phyloP scores from a whole-genome alignment of 2,113 vertebrate genomes.

The Anser cygnoides region DNA sequence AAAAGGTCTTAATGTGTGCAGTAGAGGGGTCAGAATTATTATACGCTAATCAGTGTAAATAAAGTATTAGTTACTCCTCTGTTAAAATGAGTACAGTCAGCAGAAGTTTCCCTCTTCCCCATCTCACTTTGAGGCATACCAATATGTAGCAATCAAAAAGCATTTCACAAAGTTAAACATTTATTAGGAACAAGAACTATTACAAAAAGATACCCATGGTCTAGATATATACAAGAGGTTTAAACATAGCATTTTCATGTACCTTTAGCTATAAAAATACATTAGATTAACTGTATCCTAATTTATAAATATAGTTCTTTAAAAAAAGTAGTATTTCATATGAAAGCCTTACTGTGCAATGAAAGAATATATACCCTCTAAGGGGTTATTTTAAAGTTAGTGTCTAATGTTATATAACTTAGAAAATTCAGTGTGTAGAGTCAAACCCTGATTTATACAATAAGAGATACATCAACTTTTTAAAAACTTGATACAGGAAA shows the following conservation, averaged over 20 bases:
- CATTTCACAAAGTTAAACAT: slow-evolving; percentile 67
- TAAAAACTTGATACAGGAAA: background rate
- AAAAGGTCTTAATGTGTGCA: background rate
- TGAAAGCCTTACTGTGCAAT: slow-evolving; percentile 76
- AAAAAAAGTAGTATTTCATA: slow-evolving; percentile 73
- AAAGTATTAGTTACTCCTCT: background rate
- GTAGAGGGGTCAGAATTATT: background rate
- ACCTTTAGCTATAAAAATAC: slow-evolving; percentile 83
- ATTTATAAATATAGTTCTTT: slow-evolving; percentile 80
- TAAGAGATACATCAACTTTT: slow-evolving; percentile 30
- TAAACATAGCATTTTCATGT: slow-evolving; percentile 76
- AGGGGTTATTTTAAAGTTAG: slow-evolving; percentile 67
- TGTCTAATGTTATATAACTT: slow-evolving; percentile 70
- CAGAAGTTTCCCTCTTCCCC: background rate
- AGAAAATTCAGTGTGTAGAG: slow-evolving; percentile 78
- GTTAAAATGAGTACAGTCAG: background rate
- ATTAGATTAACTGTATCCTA: slow-evolving; percentile 78
- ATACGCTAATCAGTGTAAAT: background rate
- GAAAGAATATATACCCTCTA: slow-evolving; percentile 65
- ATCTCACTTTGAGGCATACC: background rate
- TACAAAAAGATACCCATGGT: slow-evolving; percentile 73
- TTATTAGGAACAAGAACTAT: slow-evolving; percentile 72
- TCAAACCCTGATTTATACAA: slow-evolving; percentile 69
- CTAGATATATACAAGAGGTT: slow-evolving; percentile 82
- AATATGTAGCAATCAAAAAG: background rate